These are phyloP conservation scores for Onthophagus sagittarius DNA, from an alignment of 2,888 invertebrate genomes.

Conservation along the genomic window DNA sequence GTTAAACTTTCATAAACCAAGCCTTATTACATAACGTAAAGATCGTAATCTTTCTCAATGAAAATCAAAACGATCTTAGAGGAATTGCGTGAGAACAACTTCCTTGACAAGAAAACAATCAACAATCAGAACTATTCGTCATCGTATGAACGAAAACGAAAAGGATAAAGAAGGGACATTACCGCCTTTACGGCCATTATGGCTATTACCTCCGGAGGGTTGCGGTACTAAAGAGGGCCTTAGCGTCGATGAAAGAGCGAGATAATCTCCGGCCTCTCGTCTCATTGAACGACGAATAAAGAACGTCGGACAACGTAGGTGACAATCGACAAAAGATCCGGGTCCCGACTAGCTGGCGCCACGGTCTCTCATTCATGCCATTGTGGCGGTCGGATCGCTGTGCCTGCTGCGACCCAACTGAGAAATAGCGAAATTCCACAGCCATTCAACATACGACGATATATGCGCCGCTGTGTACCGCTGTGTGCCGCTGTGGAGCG, in stretches of 20 bases:
- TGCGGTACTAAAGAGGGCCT: background rate
- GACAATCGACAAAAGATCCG: background rate
- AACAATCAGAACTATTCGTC: background rate
- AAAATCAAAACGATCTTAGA: background rate
- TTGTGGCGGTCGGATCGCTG: background rate
- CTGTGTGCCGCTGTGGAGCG: background rate
- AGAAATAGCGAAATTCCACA: background rate
- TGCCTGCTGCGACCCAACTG: background rate
- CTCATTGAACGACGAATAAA: background rate
- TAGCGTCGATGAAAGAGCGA: background rate
- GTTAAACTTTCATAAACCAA: background rate
- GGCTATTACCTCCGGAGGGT: background rate
- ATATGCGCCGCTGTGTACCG: background rate
- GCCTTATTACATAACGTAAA: background rate
- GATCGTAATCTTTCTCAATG: background rate
- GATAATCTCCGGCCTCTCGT: background rate
- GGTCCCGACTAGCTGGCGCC: background rate
- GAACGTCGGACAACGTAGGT: background rate
- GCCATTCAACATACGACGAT: background rate
- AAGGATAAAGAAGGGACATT: background rate
- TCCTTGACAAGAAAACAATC: background rate
- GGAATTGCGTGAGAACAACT: background rate
- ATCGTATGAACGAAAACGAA: background rate
- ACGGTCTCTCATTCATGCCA: background rate
- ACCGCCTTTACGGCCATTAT: background rate